These are phyloP conservation scores for Goniozus legneri DNA, from an alignment of 1,140 invertebrate species.

Conservation along the genomic window DNA sequence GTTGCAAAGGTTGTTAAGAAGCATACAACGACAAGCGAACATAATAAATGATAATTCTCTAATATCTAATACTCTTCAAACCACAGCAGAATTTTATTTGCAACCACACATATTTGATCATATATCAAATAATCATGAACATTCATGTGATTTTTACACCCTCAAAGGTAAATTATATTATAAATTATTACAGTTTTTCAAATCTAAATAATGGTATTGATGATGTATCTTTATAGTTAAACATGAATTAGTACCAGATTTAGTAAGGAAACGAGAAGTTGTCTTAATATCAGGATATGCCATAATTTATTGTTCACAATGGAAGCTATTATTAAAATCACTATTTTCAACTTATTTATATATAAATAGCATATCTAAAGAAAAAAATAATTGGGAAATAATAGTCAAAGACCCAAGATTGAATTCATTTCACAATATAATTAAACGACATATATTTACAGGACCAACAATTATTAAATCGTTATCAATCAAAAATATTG, in stretches of 20 bases:
- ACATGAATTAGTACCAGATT: slow-evolving; percentile 54
- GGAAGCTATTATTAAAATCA: slow-evolving; percentile 53
- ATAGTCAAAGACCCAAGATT: slow-evolving; percentile 51
- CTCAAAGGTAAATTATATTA: slow-evolving; percentile 34
- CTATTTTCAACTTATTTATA: slow-evolving; percentile 54
- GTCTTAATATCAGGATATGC: slow-evolving; percentile 53
- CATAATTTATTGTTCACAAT: slow-evolving; percentile 56
- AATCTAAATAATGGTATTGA: neutral
- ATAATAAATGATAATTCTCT: slow-evolving; percentile 12
- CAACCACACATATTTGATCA: slow-evolving; percentile 35
- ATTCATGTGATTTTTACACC: slow-evolving; percentile 27
- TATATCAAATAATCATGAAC: slow-evolving; percentile 28
- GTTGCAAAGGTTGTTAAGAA: slow-evolving; percentile 38
- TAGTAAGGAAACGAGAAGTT: slow-evolving; percentile 54
- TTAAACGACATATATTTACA: slow-evolving; percentile 32
- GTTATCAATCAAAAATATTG: slow-evolving; percentile 50
- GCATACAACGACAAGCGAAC: slow-evolving; percentile 28
- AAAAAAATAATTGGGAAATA: slow-evolving; percentile 19
- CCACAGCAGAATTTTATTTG: slow-evolving; percentile 31
- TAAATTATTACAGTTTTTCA: slow-evolving; percentile 30
- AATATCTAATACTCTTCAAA: slow-evolving; percentile 26
- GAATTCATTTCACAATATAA: slow-evolving; percentile 40
- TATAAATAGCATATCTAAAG: slow-evolving; percentile 37
- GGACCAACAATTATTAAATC: slow-evolving; percentile 22
- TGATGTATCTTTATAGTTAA: slow-evolving; percentile 45